Percentiles rank a stretch among this genome's conserved stretches.
Evolutionary conservation across 2,888 invertebrate genomes (phyloP).

Genomic region (Metalampra italica): DNA sequence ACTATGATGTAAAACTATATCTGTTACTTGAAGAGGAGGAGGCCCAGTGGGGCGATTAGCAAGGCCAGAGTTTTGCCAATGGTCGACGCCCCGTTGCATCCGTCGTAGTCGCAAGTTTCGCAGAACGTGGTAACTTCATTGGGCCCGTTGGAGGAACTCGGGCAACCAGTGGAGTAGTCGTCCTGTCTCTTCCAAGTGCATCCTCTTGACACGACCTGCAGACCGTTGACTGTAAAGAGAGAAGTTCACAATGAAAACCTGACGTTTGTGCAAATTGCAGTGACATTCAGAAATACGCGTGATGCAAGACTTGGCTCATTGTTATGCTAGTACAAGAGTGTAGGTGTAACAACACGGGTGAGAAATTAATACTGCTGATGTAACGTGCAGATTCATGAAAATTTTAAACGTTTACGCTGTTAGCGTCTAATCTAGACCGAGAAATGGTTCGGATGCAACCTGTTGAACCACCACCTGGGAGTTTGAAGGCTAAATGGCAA

Average conservation of each 20-base stretch:
- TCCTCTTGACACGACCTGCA: conserved; percentile 73
- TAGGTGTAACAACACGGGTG: background rate
- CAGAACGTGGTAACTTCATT: conserved; percentile 80
- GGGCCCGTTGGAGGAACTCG: conserved; percentile 61
- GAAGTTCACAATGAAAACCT: conserved; percentile 1
- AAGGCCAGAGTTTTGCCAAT: conserved; percentile 64
- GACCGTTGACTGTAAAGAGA: conserved; percentile 69
- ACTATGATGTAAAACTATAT: conserved; percentile 7
- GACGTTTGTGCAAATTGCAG: background rate
- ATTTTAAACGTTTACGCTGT: background rate
- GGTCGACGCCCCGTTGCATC: conserved; percentile 80
- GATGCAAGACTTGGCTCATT: conserved; percentile 3
- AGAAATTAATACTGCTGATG: background rate
- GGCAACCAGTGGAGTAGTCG: conserved; percentile 72
- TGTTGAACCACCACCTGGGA: too few species aligned
- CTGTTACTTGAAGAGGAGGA: conserved; percentile 62
- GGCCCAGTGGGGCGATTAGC: conserved; percentile 53
- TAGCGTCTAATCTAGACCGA: too few species aligned
- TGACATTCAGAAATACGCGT: conserved; percentile 5
- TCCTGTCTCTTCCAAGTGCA: conserved; percentile 79
- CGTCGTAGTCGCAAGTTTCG: conserved; percentile 82
- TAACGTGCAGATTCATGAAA: background rate
- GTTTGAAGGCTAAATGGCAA: too few species aligned
- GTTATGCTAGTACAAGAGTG: background rate
- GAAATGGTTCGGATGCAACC: too few species aligned